These are phyloP conservation scores for Hydrolagus colliei DNA, from an alignment of 2,797 vertebrate species.

Conservation along the genomic window DNA sequence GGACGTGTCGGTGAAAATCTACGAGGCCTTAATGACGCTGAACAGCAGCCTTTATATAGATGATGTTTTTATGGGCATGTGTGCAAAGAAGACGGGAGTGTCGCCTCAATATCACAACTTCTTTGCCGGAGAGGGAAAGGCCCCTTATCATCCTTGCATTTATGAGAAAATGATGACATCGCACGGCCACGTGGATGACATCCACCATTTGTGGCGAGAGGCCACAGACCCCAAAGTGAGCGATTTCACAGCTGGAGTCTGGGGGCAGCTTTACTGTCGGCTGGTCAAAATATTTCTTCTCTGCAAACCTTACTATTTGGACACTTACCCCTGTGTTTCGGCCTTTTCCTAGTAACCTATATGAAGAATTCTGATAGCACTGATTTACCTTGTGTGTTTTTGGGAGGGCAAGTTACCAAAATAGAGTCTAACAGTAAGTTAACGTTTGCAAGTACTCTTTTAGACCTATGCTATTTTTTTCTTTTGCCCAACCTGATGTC, in stretches of 20 bases:
- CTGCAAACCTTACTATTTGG: constrained; percentile 62
- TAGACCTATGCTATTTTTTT: neutral
- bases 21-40: constrained; percentile 66
- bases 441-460: neutral
- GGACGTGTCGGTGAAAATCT: constrained; percentile 77
- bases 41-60: constrained; percentile 86
- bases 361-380: constrained; percentile 37
- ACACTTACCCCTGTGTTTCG: constrained; percentile 73
- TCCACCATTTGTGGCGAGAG: constrained; percentile 68
- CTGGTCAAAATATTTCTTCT: constrained; percentile 71
- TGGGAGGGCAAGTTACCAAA: neutral
- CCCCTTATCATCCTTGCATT: constrained; percentile 81
- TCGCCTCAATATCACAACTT: constrained; percentile 72
- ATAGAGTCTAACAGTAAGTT: too few species aligned
- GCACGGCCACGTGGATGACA: constrained; percentile 72
- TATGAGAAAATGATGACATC: constrained; percentile 89
- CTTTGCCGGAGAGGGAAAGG: constrained; percentile 83
- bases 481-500: neutral
- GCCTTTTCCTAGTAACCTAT: constrained; percentile 67
- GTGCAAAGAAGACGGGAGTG: constrained; percentile 76
- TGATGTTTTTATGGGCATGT: constrained; percentile 94
- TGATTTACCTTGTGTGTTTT: neutral
- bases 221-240: constrained; percentile 62
- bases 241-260: constrained; percentile 55
- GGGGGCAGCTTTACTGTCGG: constrained; percentile 70